phyloP scores from a whole-genome alignment of 2,888 invertebrate genomes.

The Perdita meconis region DNA sequence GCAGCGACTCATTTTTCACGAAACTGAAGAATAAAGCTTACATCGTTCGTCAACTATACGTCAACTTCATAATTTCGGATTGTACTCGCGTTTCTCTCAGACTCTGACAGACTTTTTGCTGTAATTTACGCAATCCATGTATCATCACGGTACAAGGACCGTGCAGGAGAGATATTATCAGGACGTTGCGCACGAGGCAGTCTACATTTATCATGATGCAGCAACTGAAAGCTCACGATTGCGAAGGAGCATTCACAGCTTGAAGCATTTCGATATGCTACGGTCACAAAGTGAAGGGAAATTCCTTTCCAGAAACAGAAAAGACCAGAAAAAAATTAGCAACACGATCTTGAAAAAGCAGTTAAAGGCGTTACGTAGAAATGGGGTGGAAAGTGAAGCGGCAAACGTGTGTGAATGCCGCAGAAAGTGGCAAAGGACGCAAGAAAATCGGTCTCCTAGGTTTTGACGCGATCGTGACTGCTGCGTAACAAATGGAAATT shows the following conservation, averaged over 20 bases:
- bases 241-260: background rate
- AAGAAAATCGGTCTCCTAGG: conserved; percentile 2
- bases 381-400: background rate
- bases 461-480: conserved; percentile 11
- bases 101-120: background rate
- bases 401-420: background rate
- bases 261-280: background rate
- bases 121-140: background rate
- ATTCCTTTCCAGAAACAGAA: background rate
- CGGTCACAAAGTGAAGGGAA: background rate
- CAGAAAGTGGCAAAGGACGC: background rate
- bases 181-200: background rate
- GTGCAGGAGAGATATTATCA: background rate
- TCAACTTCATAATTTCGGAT: too few species aligned
- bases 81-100: background rate
- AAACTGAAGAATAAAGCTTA: too few species aligned
- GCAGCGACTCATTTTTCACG: too few species aligned
- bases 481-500: conserved; percentile 67
- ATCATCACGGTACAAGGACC: background rate
- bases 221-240: background rate
- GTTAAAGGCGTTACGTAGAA: background rate
- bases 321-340: background rate
- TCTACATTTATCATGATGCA: conserved; percentile 9
- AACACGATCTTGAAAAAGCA: background rate
- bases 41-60: too few species aligned